Evolutionary conservation across 2,113 vertebrate species (phyloP).

Genomic region (Anoplopoma fimbria): DNA sequence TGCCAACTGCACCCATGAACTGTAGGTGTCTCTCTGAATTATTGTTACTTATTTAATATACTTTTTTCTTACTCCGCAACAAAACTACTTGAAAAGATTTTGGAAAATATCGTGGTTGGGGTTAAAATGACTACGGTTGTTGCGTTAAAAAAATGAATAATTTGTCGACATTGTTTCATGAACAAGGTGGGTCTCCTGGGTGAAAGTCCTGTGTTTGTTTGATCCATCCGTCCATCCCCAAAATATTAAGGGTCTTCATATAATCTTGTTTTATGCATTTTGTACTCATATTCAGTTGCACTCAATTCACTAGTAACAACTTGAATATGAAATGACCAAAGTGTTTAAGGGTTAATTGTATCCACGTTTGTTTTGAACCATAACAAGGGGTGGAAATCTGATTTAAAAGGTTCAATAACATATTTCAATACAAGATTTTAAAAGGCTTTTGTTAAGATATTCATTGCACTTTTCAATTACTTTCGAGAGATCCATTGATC

Average conservation of each 20-base stretch:
- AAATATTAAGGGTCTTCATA: background rate
- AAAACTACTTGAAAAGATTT: too few species aligned
- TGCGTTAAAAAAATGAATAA: too few species aligned
- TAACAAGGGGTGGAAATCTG: background rate
- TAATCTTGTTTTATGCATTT: background rate
- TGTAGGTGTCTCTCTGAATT: conserved; percentile 84
- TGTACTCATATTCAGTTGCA: background rate
- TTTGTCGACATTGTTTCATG: too few species aligned
- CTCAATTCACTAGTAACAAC: background rate
- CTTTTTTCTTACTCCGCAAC: too few species aligned
- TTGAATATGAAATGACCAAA: background rate
- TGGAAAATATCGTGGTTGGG: too few species aligned
- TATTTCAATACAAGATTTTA: background rate
- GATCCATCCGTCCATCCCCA: too few species aligned
- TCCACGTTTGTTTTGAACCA: background rate
- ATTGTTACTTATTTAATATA: background rate
- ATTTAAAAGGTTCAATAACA: background rate
- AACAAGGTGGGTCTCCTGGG: too few species aligned
- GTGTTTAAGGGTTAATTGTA: too few species aligned
- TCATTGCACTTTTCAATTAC: background rate
- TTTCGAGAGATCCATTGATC: background rate
- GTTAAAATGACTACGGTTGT: too few species aligned
- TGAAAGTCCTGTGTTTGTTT: too few species aligned
- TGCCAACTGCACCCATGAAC: conserved; percentile 96
- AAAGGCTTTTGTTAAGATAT: background rate